Percentiles rank a stretch among this genome's conserved stretches.
Conservation (phyloP, 2,113 vertebrate species). For the Cyphomyrus plagiostoma region DNA sequence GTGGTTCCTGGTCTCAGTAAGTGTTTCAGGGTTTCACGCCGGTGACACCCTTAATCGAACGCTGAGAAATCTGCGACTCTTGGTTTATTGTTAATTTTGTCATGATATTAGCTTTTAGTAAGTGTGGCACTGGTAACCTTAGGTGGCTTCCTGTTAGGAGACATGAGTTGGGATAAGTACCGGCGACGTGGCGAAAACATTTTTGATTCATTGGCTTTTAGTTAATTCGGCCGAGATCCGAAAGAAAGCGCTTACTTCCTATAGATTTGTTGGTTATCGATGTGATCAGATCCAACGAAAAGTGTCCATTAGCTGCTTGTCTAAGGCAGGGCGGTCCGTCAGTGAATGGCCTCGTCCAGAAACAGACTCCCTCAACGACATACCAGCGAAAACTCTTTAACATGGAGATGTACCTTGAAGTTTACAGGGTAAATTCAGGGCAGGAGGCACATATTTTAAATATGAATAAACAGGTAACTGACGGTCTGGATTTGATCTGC, state of each 20-base stretch:
- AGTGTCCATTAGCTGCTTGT: not conserved
- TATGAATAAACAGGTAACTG: not conserved
- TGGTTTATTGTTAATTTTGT: not conserved
- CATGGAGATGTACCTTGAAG: not conserved
- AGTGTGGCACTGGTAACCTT: not conserved
- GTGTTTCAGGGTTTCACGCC: not conserved
- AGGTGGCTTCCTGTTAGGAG: not conserved
- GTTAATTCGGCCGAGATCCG: not conserved
- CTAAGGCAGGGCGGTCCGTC: not conserved
- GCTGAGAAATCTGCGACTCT: not conserved
- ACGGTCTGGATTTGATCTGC: not conserved
- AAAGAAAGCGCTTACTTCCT: not conserved
- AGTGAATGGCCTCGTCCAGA: not conserved
- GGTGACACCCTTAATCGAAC: not conserved
- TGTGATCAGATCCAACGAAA: not conserved
- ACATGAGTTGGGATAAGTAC: not conserved
- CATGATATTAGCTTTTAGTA: not conserved
- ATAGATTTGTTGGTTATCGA: not conserved
- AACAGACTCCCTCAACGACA: not conserved
- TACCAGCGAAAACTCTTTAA: not conserved
- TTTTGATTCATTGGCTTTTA: not conserved
- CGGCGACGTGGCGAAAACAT: not conserved
- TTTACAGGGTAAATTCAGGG: not conserved
- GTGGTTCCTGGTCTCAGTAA: not conserved
- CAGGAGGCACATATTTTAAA: not conserved